Percentiles rank a stretch among this genome's conserved stretches.
phyloP scores from a whole-genome alignment of 2,113 vertebrate genomes.

The Platysteira castanea region DNA sequence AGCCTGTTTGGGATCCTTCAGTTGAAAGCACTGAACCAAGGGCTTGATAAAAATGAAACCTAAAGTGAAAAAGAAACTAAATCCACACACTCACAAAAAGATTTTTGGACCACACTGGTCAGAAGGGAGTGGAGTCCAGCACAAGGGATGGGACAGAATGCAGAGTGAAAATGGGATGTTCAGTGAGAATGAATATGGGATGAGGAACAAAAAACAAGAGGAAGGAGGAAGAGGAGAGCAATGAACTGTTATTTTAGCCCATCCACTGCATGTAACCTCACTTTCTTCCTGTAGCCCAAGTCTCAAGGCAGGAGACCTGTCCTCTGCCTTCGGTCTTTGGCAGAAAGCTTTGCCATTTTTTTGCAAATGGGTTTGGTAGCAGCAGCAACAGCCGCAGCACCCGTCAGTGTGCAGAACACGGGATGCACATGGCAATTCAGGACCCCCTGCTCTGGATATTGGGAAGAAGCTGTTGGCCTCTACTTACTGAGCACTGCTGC shows the following conservation, averaged over 20 bases:
- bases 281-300: not conserved
- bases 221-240: not conserved
- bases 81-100: not conserved
- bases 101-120: not conserved
- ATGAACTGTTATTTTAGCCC: not conserved
- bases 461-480: not conserved
- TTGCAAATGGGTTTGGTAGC: not conserved
- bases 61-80: not conserved
- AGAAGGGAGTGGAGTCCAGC: not conserved
- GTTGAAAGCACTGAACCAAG: not conserved
- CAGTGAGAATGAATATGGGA: not conserved
- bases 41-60: not conserved
- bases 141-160: not conserved
- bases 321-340: not conserved
- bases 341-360: not conserved
- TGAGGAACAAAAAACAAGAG: not conserved
- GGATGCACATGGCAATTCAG: rapidly evolving
- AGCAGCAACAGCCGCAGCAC: not conserved
- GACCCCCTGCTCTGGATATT: not conserved
- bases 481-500: not conserved
- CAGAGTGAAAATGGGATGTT: not conserved
- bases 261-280: not conserved
- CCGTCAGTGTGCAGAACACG: rapidly evolving
- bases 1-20: not conserved
- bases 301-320: not conserved